Evolutionary conservation across 2,888 invertebrate species (phyloP).

Genomic region (Drosophila mulleri): DNA sequence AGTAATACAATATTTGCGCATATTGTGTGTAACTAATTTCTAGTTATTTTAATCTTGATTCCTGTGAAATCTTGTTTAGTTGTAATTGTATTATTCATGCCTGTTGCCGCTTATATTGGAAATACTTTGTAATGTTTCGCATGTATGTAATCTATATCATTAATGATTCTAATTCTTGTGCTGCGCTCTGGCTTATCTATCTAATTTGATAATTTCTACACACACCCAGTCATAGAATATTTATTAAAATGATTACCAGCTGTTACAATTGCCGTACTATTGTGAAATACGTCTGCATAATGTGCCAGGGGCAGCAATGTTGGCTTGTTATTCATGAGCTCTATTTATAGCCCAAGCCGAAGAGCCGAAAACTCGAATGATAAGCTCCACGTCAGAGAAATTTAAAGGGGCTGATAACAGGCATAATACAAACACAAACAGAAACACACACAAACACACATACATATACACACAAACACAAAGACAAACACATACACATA

Average conservation of each 20-base stretch:
- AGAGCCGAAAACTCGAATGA: constrained; percentile 55
- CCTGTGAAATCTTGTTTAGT: not conserved
- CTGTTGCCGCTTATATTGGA: not conserved
- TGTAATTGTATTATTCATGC: not conserved
- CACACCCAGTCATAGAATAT: not conserved
- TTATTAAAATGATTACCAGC: constrained; percentile 48
- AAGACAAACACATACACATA: not conserved
- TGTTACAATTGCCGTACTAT: constrained; percentile 28
- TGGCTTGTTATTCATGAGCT: constrained; percentile 39
- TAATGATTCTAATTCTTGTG: not conserved
- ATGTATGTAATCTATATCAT: not conserved
- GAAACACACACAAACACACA: constrained; percentile 7
- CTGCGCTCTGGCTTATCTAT: not conserved
- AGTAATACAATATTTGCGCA: no score
- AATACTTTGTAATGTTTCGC: not conserved
- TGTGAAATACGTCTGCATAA: constrained; percentile 31
- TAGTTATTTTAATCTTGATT: not conserved
- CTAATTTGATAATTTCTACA: not conserved
- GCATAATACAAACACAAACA: not conserved
- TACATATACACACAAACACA: not conserved
- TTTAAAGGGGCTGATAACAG: constrained; percentile 44
- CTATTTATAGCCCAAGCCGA: constrained; percentile 41
- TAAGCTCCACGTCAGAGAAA: constrained; percentile 42
- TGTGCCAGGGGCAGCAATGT: constrained; percentile 26
- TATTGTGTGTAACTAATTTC: not conserved